Base-by-base conservation (phyloP, 2,113 vertebrate genomes). In the Nanorana parkeri region DNA sequence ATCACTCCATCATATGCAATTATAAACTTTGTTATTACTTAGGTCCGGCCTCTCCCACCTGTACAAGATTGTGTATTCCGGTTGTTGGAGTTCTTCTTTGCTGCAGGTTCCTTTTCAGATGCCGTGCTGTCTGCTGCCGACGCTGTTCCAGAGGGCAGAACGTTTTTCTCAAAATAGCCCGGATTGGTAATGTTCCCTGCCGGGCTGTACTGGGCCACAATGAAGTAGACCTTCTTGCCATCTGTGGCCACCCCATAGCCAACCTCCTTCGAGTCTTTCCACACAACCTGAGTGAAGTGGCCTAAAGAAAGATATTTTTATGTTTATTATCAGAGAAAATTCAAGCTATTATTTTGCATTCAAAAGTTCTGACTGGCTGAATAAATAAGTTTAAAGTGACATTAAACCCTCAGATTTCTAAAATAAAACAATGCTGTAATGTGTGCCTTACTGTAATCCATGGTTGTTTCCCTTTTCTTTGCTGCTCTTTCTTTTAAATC, bases 201-300 rank as follows among this genome's bases (percentile, higher is more conserved):
- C 28, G 98, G 97, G 86, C 92, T 95, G 73, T 99, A 99, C 88
- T 97, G 94, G 51, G 97, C 97, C 72, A 99, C 97, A 66, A 99
- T 96, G 68, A 98, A 99, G 0, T 97, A 96, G 54, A 97, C 97
- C 8, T 96, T 96, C 0, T 99, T 97, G 0, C 92, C 95, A 7
- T 96, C 95, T 10, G 90, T 89, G 2, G 97, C 96, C 87, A 99
- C 97, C 20, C 98, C 97, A 0, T 99, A 94, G 0, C 97, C 98
- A 85, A 99, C 91, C 89, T 93, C 95, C 87, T 93, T 96, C 3
- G 91, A 97, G 83, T 87, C 95, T 88, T 98, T 98, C 97, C 98
- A 99, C 20, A 99, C 95, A 96, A 99, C 98, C 36, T 97, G 97
- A 28, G 98, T 99, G 86, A 99, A 99, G 87, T 99, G 98, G 63